phyloP scores from a whole-genome alignment of 2,113 vertebrate genomes.

The Buteo buteo region DNA sequence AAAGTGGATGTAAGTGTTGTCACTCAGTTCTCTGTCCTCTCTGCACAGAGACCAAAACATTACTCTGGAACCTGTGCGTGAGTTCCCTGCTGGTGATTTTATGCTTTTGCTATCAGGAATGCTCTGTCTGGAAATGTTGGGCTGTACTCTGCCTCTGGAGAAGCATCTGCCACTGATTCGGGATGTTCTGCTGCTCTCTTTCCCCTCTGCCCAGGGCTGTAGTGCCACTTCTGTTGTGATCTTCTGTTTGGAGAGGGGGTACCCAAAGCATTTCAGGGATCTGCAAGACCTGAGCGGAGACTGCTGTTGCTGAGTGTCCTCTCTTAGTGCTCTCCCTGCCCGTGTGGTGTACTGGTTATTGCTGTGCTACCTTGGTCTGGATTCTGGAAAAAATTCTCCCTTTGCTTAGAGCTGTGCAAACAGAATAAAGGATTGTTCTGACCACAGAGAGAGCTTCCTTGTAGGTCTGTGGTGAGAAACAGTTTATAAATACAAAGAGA shows the following conservation, averaged over 20 bases:
- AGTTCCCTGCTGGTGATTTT: neutral
- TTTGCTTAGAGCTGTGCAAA: neutral
- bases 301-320: neutral
- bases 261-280: fast-evolving
- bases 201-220: neutral
- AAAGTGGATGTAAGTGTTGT: fast-evolving
- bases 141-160: neutral
- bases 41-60: neutral
- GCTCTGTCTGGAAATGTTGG: neutral
- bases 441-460: neutral
- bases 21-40: neutral
- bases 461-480: neutral
- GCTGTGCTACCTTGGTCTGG: neutral
- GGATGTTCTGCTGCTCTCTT: neutral
- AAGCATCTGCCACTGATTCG: fast-evolving
- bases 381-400: fast-evolving
- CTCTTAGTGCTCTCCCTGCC: fast-evolving
- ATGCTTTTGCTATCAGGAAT: neutral
- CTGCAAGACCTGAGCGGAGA: fast-evolving
- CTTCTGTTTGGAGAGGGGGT: neutral
- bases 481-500: neutral
- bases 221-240: neutral
- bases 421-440: neutral
- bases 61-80: fast-evolving
- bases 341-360: fast-evolving